Conservation (phyloP, 1,140 invertebrate genomes). For the Drosophila santomea region DNA sequence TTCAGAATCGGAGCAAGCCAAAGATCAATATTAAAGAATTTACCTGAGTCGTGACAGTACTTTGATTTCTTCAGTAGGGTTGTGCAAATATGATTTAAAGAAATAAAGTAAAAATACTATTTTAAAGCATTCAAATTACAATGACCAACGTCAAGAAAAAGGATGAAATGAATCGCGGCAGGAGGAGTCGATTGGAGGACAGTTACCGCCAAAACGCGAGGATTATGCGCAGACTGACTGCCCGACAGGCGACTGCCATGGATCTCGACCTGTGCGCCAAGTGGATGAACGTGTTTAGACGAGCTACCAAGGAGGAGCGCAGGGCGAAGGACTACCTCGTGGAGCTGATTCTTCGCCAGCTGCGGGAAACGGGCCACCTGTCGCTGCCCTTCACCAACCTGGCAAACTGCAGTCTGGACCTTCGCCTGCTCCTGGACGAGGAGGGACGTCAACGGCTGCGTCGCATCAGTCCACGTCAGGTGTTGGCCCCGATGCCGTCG, state of each 20-base stretch:
- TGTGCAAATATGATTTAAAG: no score
- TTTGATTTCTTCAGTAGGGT: no score
- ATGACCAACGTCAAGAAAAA: neutral
- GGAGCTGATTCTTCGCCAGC: constrained; percentile 14
- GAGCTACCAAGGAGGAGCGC: neutral
- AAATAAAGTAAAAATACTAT: no score
- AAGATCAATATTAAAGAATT: neutral
- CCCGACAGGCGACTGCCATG: neutral
- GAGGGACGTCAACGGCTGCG: neutral
- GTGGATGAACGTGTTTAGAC: constrained; percentile 5
- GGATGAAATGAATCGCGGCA: neutral
- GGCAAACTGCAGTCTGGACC: neutral
- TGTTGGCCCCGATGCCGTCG: neutral
- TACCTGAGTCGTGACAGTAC: neutral
- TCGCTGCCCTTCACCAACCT: constrained; percentile 13
- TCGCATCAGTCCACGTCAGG: neutral
- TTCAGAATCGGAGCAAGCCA: neutral
- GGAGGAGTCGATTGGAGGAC: neutral
- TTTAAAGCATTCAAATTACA: neutral
- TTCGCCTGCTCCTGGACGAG: constrained; percentile 7
- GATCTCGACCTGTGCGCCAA: neutral
- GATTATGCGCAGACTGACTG: neutral
- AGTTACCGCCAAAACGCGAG: neutral
- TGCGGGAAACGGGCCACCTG: neutral
- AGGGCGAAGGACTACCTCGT: constrained; percentile 1